Conservation (phyloP, 1,140 invertebrate genomes). For the Gerris buenoi region DNA sequence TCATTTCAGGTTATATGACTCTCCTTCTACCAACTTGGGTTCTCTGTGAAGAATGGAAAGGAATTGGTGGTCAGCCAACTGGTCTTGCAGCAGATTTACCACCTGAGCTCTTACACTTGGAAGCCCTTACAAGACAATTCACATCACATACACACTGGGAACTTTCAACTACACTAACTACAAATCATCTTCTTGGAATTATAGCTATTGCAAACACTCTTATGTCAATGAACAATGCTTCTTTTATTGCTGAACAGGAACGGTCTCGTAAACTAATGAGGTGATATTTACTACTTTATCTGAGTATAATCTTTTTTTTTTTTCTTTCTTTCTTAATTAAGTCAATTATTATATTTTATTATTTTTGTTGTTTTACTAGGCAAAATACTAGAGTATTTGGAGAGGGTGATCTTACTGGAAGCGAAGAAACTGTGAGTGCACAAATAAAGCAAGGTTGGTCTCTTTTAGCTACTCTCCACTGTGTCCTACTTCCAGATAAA, state of each 20-base stretch:
- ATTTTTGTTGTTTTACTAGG: constrained; percentile 11
- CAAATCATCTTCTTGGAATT: constrained; percentile 85
- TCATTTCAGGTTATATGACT: constrained; percentile 71
- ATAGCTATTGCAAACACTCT: constrained; percentile 90
- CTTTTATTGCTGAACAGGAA: constrained; percentile 75
- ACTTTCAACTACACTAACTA: constrained; percentile 82
- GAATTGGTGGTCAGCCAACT: constrained; percentile 12
- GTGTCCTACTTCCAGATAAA: constrained; percentile 86
- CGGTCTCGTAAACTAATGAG: constrained; percentile 57
- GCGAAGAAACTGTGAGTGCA: constrained; percentile 62
- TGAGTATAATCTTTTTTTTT: too few relatives aligned
- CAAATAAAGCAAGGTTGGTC: constrained; percentile 96
- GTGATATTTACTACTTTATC: too few relatives aligned
- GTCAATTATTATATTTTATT: too few relatives aligned
- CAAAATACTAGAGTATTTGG: constrained; percentile 32
- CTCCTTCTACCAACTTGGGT: constrained; percentile 79
- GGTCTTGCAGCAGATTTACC: constrained; percentile 40
- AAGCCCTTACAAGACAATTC: constrained; percentile 65
- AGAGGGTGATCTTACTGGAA: constrained; percentile 57
- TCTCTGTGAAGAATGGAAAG: constrained; percentile 20
- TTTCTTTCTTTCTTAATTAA: too few relatives aligned
- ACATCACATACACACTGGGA: constrained; percentile 86
- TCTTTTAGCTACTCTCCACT: constrained; percentile 84
- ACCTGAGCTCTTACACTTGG: constrained; percentile 52
- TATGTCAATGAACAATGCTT: constrained; percentile 95